Conservation (phyloP, 2,113 vertebrate genomes). For the Oreochromis spilurus region DNA sequence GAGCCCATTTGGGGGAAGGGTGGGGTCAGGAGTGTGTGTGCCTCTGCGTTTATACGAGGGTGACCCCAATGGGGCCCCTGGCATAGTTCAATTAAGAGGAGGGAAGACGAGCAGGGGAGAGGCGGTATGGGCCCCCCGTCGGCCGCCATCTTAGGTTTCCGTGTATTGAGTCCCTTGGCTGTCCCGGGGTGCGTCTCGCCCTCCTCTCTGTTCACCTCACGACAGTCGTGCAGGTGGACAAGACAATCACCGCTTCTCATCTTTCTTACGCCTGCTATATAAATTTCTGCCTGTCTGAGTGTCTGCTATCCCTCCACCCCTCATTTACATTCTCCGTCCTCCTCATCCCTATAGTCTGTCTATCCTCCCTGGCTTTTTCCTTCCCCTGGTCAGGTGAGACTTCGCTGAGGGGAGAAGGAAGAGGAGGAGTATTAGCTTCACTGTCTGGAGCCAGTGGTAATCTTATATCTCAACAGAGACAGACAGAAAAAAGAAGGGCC, state of each 20-base stretch:
- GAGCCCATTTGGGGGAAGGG: slow-evolving; percentile 44
- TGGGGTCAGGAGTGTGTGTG: slow-evolving; percentile 11
- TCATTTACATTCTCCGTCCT: neutral
- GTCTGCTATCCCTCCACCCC: neutral
- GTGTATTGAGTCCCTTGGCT: slow-evolving; percentile 16
- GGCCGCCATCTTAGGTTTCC: slow-evolving; percentile 57
- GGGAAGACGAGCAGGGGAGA: neutral
- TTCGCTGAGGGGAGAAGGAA: neutral
- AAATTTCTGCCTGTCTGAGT: neutral
- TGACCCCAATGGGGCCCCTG: slow-evolving; percentile 33
- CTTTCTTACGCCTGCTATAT: neutral
- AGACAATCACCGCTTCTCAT: slow-evolving; percentile 25
- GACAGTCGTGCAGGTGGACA: slow-evolving; percentile 34
- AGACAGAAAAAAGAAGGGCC: slow-evolving; percentile 23
- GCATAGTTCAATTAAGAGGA: slow-evolving; percentile 29
- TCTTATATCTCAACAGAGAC: slow-evolving; percentile 55
- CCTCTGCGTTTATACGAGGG: neutral
- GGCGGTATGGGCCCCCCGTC: neutral
- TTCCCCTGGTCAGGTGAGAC: slow-evolving; percentile 45
- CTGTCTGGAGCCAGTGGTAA: slow-evolving; percentile 74
- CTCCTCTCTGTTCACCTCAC: slow-evolving; percentile 4
- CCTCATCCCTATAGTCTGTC: slow-evolving; percentile 32
- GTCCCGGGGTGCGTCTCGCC: neutral
- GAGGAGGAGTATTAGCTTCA: slow-evolving; percentile 42
- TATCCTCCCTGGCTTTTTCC: neutral